Evolutionary conservation across 2,888 invertebrate genomes (phyloP).

Genomic region (Mechanitis mazaeus): DNA sequence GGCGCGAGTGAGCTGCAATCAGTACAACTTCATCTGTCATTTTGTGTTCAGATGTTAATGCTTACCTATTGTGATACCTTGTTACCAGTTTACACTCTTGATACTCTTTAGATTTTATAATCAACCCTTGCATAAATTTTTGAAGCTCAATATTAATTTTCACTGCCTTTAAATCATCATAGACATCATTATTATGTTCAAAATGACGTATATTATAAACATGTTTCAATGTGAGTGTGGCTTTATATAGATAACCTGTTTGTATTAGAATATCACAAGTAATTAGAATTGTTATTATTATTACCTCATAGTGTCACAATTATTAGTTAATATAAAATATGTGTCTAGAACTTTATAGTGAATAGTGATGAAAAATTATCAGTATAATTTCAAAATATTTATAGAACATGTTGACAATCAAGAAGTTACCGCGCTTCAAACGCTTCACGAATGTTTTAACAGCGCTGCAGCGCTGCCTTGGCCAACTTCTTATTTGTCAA

Average conservation of each 20-base stretch:
- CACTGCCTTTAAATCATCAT: too few species aligned
- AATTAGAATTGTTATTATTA: not conserved
- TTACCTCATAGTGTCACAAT: constrained; percentile 1
- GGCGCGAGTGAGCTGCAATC: not conserved
- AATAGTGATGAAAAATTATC: too few species aligned
- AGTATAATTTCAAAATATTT: too few species aligned
- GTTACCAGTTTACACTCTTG: constrained; percentile 1
- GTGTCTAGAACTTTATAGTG: too few species aligned
- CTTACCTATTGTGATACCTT: not conserved
- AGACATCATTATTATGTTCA: not conserved
- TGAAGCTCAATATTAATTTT: too few species aligned
- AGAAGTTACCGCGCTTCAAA: too few species aligned
- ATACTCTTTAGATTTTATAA: not conserved
- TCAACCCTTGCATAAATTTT: too few species aligned
- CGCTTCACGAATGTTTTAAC: too few species aligned
- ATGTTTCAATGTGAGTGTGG: not conserved
- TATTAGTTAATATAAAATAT: not conserved
- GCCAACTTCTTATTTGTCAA: too few species aligned
- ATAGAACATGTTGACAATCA: too few species aligned
- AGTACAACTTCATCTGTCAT: not conserved
- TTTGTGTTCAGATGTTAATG: not conserved
- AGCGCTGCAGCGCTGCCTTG: too few species aligned
- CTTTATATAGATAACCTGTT: not conserved
- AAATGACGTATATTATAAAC: not conserved
- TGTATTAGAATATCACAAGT: not conserved